These are phyloP conservation scores for Amniataba percoides DNA, from an alignment of 2,797 vertebrate species.

Conservation along the genomic window DNA sequence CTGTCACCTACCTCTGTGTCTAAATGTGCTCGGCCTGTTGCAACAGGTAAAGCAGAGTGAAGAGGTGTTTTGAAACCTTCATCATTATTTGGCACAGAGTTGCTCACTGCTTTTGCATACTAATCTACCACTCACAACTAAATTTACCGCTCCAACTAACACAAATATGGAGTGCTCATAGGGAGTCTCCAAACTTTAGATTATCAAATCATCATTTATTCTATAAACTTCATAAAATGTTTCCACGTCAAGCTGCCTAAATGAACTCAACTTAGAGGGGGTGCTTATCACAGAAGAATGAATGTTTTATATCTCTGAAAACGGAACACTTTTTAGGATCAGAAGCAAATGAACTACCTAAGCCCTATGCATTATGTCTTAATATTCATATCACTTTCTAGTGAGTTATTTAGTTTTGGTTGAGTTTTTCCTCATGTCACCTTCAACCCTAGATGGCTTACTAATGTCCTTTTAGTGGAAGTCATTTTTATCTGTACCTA, in stretches of 20 bases:
- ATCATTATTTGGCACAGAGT: too few species aligned
- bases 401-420: background rate
- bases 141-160: too few species aligned
- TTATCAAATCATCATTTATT: too few species aligned
- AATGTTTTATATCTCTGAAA: too few species aligned
- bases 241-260: background rate
- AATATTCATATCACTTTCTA: background rate
- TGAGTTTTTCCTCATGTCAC: background rate
- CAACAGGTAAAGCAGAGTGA: too few species aligned
- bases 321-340: background rate
- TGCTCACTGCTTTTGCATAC: too few species aligned
- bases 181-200: too few species aligned
- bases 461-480: background rate
- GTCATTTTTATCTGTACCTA: background rate
- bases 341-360: background rate
- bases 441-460: background rate
- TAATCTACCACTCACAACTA: too few species aligned
- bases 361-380: background rate
- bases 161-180: too few species aligned
- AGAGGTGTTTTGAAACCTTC: too few species aligned
- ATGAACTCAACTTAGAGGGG: background rate
- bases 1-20: too few species aligned
- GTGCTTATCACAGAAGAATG: background rate
- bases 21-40: too few species aligned
- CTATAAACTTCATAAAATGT: slow-evolving; percentile 2